A percentile compares a stretch with the other conserved stretches of the same genome.
Evolutionary conservation across 2,888 invertebrate genomes (phyloP).

Genomic region (Bellardia pandia): DNA sequence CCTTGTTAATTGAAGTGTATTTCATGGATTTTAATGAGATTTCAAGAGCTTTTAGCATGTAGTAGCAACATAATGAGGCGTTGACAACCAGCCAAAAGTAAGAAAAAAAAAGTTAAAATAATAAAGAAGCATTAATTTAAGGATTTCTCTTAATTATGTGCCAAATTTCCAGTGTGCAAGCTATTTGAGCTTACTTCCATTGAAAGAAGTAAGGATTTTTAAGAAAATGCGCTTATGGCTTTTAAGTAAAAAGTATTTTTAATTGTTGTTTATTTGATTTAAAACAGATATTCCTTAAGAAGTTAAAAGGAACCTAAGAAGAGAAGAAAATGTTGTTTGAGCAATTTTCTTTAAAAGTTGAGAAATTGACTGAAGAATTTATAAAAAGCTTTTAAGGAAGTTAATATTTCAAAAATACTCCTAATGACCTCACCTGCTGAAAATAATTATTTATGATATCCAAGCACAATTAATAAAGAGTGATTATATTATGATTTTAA

Average conservation of each 20-base stretch:
- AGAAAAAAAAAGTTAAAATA: not conserved
- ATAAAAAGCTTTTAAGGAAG: too few species aligned
- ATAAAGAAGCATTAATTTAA: not conserved
- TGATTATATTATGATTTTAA: too few species aligned
- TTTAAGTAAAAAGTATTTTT: not conserved
- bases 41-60: not conserved
- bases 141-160: not conserved
- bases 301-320: not conserved
- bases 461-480: too few species aligned
- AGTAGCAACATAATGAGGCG: conserved; percentile 28
- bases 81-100: not conserved
- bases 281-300: not conserved
- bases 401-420: too few species aligned
- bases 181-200: too few species aligned
- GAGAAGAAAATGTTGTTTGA: too few species aligned
- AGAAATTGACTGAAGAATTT: too few species aligned
- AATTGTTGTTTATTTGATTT: not conserved
- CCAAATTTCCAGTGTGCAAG: conserved; percentile 4
- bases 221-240: too few species aligned
- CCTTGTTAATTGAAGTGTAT: conserved; percentile 51
- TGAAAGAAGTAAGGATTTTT: too few species aligned
- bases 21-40: conserved; percentile 41
- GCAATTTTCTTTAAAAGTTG: too few species aligned
- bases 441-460: too few species aligned
- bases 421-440: too few species aligned